Evolutionary conservation across 2,113 vertebrate species (phyloP), one percentile per base, ranked within the genome.

Genomic region (Atractosteus spatula): DNA sequence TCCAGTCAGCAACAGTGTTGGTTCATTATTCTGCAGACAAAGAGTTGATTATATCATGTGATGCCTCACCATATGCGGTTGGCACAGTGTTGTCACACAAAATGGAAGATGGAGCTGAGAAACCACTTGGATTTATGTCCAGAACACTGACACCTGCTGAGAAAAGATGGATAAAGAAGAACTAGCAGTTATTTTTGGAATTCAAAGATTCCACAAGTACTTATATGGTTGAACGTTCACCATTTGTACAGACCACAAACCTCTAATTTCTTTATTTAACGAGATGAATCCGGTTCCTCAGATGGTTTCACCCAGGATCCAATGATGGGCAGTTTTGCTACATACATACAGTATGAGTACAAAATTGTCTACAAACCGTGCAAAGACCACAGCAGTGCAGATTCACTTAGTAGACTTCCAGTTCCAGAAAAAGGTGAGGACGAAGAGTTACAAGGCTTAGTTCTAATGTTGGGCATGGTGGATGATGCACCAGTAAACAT

Each of bases 221-320:
- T 3, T 77, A 14, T 79, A 76, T 72, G 73, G 71, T 0, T 41
- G 51, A 1, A 61, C 41, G 4, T 74, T 79, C 16, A 16, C 44
- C 3, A 80, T 73, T 2, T 69, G 6, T 1, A 76, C 59, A 2
- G 76, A 80, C 2, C 75, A 76, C 8, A 79, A 79, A 41, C 78
- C 56, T 8, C 14, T 75, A 3, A 47, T 77, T 13, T 45, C 14
- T 17, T 8, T 79, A 5, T 64, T 79, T 3, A 17, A n/a, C 57
- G 62, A 82, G 14, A 17, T 72, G 16, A 77, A 69, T 16, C 45
- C 62, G 8, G 29, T 69, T 3, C 29, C 51, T 41, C 55, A 69
- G 55, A 69, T 70, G 62, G 8, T n/a, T 6, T 70, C 55, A n/a
- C 55, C 0, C 2, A 56, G 54, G 10, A 45, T 69, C 41, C 68